Evolutionary conservation across 2,888 invertebrate genomes (phyloP), one percentile per base, ranked within the genome.

Genomic region (Cartodere bifasciata): DNA sequence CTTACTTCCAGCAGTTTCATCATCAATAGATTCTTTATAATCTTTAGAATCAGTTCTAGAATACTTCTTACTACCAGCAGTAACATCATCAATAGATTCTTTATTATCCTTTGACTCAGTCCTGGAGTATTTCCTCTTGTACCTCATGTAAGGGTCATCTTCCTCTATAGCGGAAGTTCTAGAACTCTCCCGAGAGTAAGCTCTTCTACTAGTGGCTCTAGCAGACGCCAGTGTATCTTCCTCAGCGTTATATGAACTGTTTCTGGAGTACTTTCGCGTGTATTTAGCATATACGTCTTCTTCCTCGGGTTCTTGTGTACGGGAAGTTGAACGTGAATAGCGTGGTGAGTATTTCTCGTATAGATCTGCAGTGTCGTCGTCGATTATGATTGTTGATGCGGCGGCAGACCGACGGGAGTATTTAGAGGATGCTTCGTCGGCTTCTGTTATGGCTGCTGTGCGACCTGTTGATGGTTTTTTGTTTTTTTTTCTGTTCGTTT

Each of bases 321-420:
- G 39, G 3, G 46, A 47, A 23, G 47, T 47, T 9, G 45, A 46
- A 36, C 50, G 43, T 1, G 50, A 45, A 35, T 53, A 54, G 29
- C 51, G 51, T 25, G 46, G 44, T 6, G 49, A 45, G 32, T 47
- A 52, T 35, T 50, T 53, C 4, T 48, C 45, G 21, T 52, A 36
- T 41, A 23, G 31, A 12, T 9, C 11, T n/a, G 29, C 34, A 10
- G 23, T 26, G 16, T 35, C 32, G 12, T 28, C 34, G 16, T 42
- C 38, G n/a, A n/a, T n/a, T n/a, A n/a, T n/a, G n/a, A n/a, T n/a
- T n/a, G n/a, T n/a, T n/a, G n/a, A n/a, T n/a, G n/a, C n/a, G n/a
- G n/a, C n/a, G n/a, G n/a, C n/a, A n/a, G n/a, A n/a, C 3, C 30
- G 29, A 12, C 22, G 27, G 5, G 34, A 23, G 14, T 34, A 31